Conservation (phyloP, 2,113 vertebrate species). For the Chloropsis cyanopogon region DNA sequence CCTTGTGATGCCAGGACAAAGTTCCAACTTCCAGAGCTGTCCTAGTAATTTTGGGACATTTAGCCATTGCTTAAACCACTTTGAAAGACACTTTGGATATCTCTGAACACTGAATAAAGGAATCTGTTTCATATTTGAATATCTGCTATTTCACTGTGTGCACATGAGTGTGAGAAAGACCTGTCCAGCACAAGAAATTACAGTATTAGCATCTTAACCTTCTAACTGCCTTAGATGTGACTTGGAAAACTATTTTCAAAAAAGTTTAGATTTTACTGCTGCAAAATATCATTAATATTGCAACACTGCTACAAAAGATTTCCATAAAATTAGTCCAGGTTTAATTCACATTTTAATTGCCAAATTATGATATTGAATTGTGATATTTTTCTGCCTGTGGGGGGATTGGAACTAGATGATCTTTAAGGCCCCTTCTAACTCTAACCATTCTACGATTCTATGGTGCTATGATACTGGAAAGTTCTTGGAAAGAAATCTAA, state of each 20-base stretch:
- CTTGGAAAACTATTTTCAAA: not conserved
- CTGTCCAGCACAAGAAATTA: not conserved
- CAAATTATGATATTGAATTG: not conserved
- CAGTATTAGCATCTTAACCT: not conserved
- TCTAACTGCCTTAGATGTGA: not conserved
- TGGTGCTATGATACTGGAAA: not conserved
- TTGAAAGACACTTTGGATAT: not conserved
- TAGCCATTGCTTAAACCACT: not conserved
- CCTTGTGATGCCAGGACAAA: not conserved
- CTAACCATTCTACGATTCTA: not conserved
- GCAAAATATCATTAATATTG: not conserved
- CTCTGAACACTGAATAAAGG: not conserved
- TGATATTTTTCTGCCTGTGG: not conserved
- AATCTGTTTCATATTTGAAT: not conserved
- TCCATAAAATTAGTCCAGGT: not conserved
- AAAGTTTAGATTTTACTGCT: not conserved
- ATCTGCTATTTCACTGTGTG: not conserved
- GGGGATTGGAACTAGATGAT: not conserved
- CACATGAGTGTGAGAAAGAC: not conserved
- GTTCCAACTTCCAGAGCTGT: not conserved
- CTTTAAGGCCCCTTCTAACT: not conserved
- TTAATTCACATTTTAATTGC: not conserved
- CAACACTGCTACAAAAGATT: not conserved
- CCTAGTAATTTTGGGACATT: not conserved
- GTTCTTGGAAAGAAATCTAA: slow-evolving; percentile 30